Conservation (phyloP, 2,797 vertebrate genomes). For the Cryptoprocta ferox region DNA sequence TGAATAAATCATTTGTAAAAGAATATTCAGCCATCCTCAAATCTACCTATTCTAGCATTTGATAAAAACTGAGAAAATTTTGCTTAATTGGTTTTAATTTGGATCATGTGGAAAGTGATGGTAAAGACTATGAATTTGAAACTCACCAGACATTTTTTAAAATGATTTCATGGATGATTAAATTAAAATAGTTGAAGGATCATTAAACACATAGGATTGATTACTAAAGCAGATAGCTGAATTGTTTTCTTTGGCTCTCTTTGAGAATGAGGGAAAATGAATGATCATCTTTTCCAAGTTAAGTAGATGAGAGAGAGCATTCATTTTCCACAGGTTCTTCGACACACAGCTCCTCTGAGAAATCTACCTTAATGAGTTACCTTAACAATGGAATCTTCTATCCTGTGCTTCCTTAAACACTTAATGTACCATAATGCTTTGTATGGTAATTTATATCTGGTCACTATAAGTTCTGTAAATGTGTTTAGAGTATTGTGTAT, state of each 20-base stretch:
- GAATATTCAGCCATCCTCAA: constrained; percentile 1
- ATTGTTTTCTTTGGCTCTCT: constrained; percentile 63
- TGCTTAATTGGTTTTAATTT: constrained; percentile 44
- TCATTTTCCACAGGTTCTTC: constrained; percentile 59
- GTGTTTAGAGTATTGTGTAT: constrained; percentile 35
- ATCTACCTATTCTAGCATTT: neutral
- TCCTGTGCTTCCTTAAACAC: constrained; percentile 62
- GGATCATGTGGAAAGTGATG: neutral
- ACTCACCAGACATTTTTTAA: constrained; percentile 8
- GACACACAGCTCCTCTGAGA: constrained; percentile 59
- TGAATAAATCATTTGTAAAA: neutral
- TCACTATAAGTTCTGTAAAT: constrained; percentile 61
- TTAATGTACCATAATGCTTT: constrained; percentile 71
- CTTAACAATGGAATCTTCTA: constrained; percentile 64
- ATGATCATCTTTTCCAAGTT: constrained; percentile 54
- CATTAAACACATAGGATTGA: constrained; percentile 45
- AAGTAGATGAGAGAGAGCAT: constrained; percentile 36
- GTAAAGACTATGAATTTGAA: constrained; percentile 42
- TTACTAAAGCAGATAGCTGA: constrained; percentile 14
- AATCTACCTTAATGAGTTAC: constrained; percentile 68
- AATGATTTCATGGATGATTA: constrained; percentile 53
- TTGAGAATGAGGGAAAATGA: constrained; percentile 57
- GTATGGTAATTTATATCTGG: constrained; percentile 59
- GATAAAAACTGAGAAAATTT: constrained; percentile 33
- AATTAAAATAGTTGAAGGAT: constrained; percentile 50